Percentiles rank a stretch among this genome's conserved stretches.
These are phyloP conservation scores for Marmota flaviventris DNA, from an alignment of 2,113 vertebrate genomes.

Conservation along the genomic window DNA sequence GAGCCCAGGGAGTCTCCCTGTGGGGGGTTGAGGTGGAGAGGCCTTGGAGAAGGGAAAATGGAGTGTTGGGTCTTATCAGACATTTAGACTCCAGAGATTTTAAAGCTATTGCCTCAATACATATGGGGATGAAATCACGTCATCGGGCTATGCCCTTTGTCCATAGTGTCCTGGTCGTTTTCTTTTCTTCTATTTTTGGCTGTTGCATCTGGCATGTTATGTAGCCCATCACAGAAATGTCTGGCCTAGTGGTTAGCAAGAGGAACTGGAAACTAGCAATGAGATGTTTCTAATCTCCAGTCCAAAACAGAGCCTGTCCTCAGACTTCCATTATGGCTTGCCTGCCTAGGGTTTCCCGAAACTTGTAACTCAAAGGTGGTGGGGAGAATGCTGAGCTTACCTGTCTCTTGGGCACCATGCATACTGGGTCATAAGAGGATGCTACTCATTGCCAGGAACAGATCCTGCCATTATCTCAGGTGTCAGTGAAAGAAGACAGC, in stretches of 20 bases:
- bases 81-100: neutral
- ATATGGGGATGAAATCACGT: neutral
- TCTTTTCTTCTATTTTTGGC: neutral
- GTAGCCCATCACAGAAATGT: neutral
- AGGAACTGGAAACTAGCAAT: neutral
- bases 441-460: neutral
- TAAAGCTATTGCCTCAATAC: neutral
- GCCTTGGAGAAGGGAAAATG: neutral
- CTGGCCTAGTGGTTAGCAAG: neutral
- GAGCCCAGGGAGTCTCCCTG: neutral
- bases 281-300: neutral
- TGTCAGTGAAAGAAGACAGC: neutral
- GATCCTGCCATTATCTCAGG: neutral
- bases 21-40: neutral
- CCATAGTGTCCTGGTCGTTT: neutral
- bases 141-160: neutral
- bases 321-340: neutral
- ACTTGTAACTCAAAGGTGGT: neutral
- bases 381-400: neutral
- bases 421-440: neutral
- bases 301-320: neutral
- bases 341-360: neutral
- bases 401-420: neutral
- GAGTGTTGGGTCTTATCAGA: neutral
- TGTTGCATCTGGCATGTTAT: neutral